phyloP scores from a whole-genome alignment of 2,888 invertebrate genomes.

The Leptinotarsa juncta region DNA sequence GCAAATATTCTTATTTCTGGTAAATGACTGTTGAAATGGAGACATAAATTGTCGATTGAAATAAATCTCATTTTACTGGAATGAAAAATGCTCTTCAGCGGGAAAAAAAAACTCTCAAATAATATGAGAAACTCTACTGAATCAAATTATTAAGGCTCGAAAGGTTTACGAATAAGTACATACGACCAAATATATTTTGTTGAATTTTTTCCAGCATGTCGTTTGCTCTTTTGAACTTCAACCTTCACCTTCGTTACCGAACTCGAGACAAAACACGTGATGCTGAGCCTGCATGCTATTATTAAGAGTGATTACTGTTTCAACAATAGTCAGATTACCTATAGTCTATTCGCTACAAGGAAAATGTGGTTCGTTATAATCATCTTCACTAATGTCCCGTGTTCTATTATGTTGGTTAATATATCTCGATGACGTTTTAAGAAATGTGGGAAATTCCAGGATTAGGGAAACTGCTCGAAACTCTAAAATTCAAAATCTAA shows the following conservation, averaged over 20 bases:
- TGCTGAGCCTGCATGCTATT: conserved; percentile 18
- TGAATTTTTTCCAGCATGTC: not conserved
- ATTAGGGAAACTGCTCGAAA: too few species aligned
- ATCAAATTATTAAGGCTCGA: too few species aligned
- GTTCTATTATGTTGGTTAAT: not conserved
- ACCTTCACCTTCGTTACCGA: conserved; percentile 14
- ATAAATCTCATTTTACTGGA: too few species aligned
- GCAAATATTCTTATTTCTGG: too few species aligned
- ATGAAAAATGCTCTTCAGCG: too few species aligned
- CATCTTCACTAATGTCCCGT: conserved; percentile 6
- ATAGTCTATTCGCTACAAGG: conserved; percentile 15
- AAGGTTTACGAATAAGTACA: not conserved
- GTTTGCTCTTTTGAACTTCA: conserved; percentile 1
- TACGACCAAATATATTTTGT: not conserved
- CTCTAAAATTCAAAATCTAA: too few species aligned
- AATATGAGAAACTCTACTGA: too few species aligned
- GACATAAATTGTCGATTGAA: too few species aligned
- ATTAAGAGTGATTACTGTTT: conserved; percentile 16
- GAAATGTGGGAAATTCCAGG: too few species aligned
- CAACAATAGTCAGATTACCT: conserved; percentile 16
- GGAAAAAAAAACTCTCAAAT: too few species aligned
- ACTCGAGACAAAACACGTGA: conserved; percentile 19
- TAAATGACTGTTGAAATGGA: too few species aligned
- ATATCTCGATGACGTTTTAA: too few species aligned
- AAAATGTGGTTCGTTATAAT: conserved; percentile 10